Evolutionary conservation across 92 coral and sea anemone genomes (phyloP).

Genomic region (Epizoanthus scotinus): DNA sequence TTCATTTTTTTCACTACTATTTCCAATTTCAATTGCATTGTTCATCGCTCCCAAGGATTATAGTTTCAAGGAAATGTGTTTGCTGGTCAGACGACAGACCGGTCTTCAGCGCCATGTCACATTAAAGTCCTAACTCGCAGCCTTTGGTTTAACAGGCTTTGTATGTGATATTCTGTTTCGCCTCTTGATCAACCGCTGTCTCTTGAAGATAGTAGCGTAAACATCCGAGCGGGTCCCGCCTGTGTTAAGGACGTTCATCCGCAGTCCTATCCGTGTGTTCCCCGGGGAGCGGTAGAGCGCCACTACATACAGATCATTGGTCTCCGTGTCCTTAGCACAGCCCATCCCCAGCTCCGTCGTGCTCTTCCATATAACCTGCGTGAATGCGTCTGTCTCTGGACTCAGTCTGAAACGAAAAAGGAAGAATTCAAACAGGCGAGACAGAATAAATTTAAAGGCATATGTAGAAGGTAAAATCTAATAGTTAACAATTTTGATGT

Average conservation of each 20-base stretch:
- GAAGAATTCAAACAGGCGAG: no score
- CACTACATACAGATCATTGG: slow-evolving; percentile 91
- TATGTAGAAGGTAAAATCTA: no score
- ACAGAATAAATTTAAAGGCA: no score
- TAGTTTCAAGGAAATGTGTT: no score
- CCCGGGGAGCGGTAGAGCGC: slow-evolving; percentile 92
- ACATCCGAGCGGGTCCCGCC: slow-evolving; percentile 75
- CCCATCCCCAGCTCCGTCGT: slow-evolving; percentile 93
- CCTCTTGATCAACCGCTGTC: slow-evolving; percentile 41
- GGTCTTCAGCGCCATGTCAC: no score
- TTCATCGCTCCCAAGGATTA: no score
- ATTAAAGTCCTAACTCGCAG: no score
- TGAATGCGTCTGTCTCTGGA: slow-evolving; percentile 86
- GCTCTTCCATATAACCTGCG: slow-evolving; percentile 87
- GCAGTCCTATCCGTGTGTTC: slow-evolving; percentile 63
- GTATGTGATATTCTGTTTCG: background rate
- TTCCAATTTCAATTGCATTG: no score
- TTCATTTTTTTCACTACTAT: no score
- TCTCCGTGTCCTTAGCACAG: slow-evolving; percentile 88
- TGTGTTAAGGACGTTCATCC: slow-evolving; percentile 72
- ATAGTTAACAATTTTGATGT: no score
- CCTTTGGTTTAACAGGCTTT: background rate
- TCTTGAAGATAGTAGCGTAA: slow-evolving; percentile 86
- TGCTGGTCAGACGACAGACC: no score
- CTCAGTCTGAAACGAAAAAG: slow-evolving; percentile 44